Percentiles rank a stretch among this genome's conserved stretches.
Conservation (phyloP, 1,140 invertebrate genomes). For the Glomeris maerens region DNA sequence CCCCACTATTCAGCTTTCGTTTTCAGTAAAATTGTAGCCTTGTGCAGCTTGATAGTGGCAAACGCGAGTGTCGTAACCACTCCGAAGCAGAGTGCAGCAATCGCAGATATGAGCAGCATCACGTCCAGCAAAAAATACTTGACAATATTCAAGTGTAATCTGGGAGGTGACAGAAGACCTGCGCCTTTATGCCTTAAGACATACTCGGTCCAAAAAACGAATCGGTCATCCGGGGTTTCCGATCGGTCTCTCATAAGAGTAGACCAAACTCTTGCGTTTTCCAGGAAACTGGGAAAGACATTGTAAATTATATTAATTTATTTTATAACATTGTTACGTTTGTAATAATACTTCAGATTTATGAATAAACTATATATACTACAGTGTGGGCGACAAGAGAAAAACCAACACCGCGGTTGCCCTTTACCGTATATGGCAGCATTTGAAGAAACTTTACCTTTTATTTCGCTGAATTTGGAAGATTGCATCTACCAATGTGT, state of each 20-base stretch:
- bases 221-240: not conserved
- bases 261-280: not conserved
- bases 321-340: too few relatives aligned
- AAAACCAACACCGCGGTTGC: too few relatives aligned
- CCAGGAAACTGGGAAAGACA: not conserved
- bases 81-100: too few relatives aligned
- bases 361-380: conserved; percentile 1
- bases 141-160: not conserved
- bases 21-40: too few relatives aligned
- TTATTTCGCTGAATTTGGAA: not conserved
- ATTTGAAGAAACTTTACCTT: conserved; percentile 5
- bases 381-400: too few relatives aligned
- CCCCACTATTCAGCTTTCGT: too few relatives aligned
- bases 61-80: too few relatives aligned
- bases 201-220: conserved; percentile 1
- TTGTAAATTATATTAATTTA: too few relatives aligned
- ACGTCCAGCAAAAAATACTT: not conserved
- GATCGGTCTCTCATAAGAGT: not conserved
- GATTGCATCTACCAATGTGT: not conserved
- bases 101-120: not conserved
- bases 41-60: too few relatives aligned
- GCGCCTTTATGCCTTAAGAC: not conserved
- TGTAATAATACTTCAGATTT: not conserved
- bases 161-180: not conserved
- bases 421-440: too few relatives aligned